phyloP scores from a whole-genome alignment of 2,797 vertebrate genomes.

The Miichthys miiuy region DNA sequence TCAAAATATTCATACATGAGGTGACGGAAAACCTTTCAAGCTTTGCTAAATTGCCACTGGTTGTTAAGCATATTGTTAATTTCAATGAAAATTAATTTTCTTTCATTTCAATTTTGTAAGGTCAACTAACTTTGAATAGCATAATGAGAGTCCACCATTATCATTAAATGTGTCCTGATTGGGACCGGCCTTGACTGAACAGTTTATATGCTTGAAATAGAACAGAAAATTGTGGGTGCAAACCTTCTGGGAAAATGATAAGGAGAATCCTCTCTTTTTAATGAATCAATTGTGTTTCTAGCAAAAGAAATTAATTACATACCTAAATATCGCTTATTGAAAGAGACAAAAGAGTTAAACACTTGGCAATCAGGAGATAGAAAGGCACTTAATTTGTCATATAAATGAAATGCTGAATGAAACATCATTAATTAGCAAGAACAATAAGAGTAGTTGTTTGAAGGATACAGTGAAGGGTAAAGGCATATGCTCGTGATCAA shows the following conservation, averaged over 20 bases:
- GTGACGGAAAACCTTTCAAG: slow-evolving; percentile 72
- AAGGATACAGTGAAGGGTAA: slow-evolving; percentile 73
- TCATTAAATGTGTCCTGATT: slow-evolving; percentile 86
- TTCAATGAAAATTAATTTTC: slow-evolving; percentile 86
- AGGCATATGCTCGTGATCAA: slow-evolving; percentile 65
- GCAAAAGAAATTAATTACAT: slow-evolving; percentile 86
- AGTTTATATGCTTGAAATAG: slow-evolving; percentile 82
- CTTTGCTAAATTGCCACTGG: slow-evolving; percentile 72
- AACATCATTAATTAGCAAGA: slow-evolving; percentile 80
- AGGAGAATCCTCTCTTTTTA: slow-evolving; percentile 82
- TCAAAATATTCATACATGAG: slow-evolving; percentile 49
- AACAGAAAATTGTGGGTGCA: slow-evolving; percentile 83
- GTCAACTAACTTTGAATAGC: slow-evolving; percentile 86
- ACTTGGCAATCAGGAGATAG: slow-evolving; percentile 79
- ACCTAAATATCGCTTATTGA: slow-evolving; percentile 85
- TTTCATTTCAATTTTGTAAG: slow-evolving; percentile 85
- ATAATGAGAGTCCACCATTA: slow-evolving; percentile 78
- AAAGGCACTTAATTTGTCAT: slow-evolving; percentile 78
- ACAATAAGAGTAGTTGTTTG: slow-evolving; percentile 74
- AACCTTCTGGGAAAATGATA: slow-evolving; percentile 84
- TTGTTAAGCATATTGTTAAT: slow-evolving; percentile 82
- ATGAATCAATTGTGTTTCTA: slow-evolving; percentile 88
- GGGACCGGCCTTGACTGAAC: slow-evolving; percentile 77
- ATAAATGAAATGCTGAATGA: slow-evolving; percentile 76
- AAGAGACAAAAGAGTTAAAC: slow-evolving; percentile 84